Evolutionary conservation across 2,888 invertebrate genomes (phyloP).

Genomic region (Cactoblastis cactorum): DNA sequence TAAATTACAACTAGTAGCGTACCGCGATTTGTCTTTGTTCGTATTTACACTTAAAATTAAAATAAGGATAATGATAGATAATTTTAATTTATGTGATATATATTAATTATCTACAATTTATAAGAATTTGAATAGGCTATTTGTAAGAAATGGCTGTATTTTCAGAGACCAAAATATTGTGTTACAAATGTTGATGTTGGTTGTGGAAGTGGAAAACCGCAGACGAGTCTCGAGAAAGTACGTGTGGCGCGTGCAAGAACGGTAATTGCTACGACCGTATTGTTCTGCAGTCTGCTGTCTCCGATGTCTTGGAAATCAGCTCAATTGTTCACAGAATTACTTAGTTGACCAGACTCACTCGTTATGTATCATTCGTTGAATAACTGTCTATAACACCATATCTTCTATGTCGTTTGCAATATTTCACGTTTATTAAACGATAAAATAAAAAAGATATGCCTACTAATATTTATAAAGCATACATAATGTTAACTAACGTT

Average conservation of each 20-base stretch:
- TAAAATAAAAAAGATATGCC: no score
- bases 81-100: no score
- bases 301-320: conserved; percentile 20
- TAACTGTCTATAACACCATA: not conserved
- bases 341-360: not conserved
- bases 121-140: conserved; percentile 25
- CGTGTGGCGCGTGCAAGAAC: conserved; percentile 54
- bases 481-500: not conserved
- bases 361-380: not conserved
- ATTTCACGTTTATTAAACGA: not conserved
- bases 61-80: no score
- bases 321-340: conserved; percentile 9
- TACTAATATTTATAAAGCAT: no score
- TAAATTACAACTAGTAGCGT: not conserved
- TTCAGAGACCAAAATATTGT: no score
- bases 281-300: conserved; percentile 37
- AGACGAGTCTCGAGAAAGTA: conserved; percentile 59
- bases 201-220: conserved; percentile 37
- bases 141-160: conserved; percentile 55
- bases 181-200: conserved; percentile 39
- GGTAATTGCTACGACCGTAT: conserved; percentile 51
- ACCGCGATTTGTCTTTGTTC: not conserved
- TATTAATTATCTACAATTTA: no score
- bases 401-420: not conserved
- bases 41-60: not conserved